These are phyloP conservation scores for Oncorhynchus mykiss DNA, from an alignment of 2,113 vertebrate species.

Conservation along the genomic window DNA sequence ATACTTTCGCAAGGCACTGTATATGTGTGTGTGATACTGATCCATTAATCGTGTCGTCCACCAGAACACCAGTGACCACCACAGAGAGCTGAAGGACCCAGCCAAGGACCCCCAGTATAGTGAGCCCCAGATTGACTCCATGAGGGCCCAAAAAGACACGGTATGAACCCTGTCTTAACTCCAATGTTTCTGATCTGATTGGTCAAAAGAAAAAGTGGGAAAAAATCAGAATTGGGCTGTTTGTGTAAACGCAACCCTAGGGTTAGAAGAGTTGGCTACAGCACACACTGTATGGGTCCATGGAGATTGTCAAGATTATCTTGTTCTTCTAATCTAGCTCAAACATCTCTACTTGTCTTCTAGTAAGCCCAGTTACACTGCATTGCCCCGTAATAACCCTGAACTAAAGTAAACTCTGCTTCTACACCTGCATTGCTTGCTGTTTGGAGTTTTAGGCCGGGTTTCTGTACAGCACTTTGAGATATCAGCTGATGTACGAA, in stretches of 20 bases:
- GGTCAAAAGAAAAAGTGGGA: not conserved
- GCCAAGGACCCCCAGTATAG: constrained; percentile 85
- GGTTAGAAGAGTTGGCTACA: too few relatives aligned
- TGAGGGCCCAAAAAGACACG: constrained; percentile 94
- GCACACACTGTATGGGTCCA: not conserved
- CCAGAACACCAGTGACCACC: constrained; percentile 56
- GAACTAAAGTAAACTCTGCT: constrained; percentile 46
- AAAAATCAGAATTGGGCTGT: too few relatives aligned
- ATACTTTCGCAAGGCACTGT: too few relatives aligned
- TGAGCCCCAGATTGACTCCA: constrained; percentile 86
- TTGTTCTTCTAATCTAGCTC: not conserved
- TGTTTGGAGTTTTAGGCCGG: too few relatives aligned
- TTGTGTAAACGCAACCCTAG: not conserved
- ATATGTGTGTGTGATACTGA: not conserved
- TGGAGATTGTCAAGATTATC: not conserved
- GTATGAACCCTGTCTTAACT: constrained; percentile 57
- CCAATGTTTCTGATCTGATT: not conserved
- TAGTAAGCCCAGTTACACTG: not conserved
- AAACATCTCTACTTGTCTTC: not conserved
- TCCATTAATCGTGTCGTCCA: not conserved
- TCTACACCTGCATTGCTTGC: too few relatives aligned
- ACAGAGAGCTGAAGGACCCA: constrained; percentile 83
- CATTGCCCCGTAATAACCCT: constrained; percentile 25
- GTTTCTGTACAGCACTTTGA: too few relatives aligned
- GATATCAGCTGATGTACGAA: too few relatives aligned